A percentile compares a stretch with the other conserved stretches of the same genome.
Evolutionary conservation across 2,113 vertebrate species (phyloP).

Genomic region (Lepus americanus): DNA sequence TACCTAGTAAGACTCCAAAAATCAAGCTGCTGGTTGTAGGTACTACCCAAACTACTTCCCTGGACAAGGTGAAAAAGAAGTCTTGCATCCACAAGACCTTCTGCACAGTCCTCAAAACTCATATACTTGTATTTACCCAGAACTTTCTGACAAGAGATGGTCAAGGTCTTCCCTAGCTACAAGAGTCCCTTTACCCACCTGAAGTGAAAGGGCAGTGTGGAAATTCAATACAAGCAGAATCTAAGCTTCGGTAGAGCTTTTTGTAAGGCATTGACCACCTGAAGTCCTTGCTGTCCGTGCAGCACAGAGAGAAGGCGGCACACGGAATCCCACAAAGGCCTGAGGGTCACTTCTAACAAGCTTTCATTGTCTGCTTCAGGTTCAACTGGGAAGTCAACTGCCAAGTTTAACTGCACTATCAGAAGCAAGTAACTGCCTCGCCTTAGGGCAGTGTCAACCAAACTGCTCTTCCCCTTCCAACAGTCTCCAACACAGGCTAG

Average conservation of each 20-base stretch:
- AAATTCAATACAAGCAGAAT: constrained; percentile 33
- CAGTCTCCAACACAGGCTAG: not conserved
- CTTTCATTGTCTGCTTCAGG: not conserved
- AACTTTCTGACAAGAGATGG: not conserved
- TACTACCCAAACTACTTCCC: constrained; percentile 18
- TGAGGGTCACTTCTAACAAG: constrained; percentile 14
- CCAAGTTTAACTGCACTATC: constrained; percentile 6
- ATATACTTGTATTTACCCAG: not conserved
- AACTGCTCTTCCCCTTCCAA: not conserved
- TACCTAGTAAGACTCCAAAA: not conserved
- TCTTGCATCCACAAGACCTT: not conserved
- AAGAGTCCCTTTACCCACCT: not conserved
- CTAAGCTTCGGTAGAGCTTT: constrained; percentile 34
- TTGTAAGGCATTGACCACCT: not conserved
- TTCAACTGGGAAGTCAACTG: not conserved
- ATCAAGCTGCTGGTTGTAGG: constrained; percentile 28
- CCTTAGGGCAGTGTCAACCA: not conserved
- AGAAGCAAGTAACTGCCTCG: constrained; percentile 27
- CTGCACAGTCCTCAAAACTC: not conserved
- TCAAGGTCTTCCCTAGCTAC: not conserved
- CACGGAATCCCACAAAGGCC: constrained; percentile 17
- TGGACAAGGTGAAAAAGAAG: constrained; percentile 30
- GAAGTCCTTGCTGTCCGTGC: not conserved
- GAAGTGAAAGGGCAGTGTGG: not conserved
- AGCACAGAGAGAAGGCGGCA: not conserved